Conservation (phyloP, 2,797 vertebrate species). For the Toxotes lorentzi region DNA sequence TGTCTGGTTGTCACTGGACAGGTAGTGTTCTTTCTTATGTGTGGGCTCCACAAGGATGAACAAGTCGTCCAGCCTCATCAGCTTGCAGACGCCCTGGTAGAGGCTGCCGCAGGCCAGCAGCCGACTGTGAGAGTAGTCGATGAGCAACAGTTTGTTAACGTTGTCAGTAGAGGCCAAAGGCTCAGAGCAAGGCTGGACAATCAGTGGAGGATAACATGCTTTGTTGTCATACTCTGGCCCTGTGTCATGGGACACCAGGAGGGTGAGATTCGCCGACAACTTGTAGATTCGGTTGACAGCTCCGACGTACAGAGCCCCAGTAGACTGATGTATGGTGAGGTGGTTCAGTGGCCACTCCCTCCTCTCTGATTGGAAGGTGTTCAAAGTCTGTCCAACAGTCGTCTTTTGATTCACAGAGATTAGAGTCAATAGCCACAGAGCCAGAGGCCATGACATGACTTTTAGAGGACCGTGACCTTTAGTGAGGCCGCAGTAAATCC, state of each 20-base stretch:
- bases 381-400: constrained; percentile 83
- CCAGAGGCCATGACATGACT: constrained; percentile 74
- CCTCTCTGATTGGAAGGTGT: constrained; percentile 92
- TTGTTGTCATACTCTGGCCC: constrained; percentile 98
- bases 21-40: constrained; percentile 98
- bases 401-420: constrained; percentile 68
- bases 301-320: constrained; percentile 93
- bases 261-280: constrained; percentile 94
- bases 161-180: constrained; percentile 96
- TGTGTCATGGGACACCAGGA: constrained; percentile 95
- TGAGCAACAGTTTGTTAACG: constrained; percentile 96
- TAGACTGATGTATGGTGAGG: constrained; percentile 92
- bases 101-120: constrained; percentile 97
- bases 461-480: constrained; percentile 66
- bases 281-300: constrained; percentile 97
- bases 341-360: constrained; percentile 96
- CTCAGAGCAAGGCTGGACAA: constrained; percentile 96
- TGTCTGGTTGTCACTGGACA: constrained; percentile 96
- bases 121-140: constrained; percentile 97
- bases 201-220: constrained; percentile 97
- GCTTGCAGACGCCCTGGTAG: constrained; percentile 98
- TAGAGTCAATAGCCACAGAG: constrained; percentile 77
- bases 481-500: constrained; percentile 74
- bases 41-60: constrained; percentile 98
- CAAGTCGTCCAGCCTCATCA: constrained; percentile 96